These are phyloP conservation scores for Leptopilina clavipes DNA, from an alignment of 1,140 invertebrate species.

Conservation along the genomic window DNA sequence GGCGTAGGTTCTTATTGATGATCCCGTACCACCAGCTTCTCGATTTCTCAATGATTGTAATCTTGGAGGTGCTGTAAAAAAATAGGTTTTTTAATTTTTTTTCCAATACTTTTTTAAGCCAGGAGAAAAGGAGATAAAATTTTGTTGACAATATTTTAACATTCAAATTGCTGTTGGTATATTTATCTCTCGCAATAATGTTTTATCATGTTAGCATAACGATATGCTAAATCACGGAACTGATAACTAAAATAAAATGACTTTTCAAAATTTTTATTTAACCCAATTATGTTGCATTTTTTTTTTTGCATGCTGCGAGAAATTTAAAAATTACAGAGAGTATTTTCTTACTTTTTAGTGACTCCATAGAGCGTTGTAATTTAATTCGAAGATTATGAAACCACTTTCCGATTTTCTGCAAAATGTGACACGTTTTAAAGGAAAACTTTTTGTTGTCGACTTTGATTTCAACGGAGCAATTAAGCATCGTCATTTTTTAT, in stretches of 20 bases:
- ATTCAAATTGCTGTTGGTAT: conserved; percentile 3
- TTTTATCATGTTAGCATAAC: neutral
- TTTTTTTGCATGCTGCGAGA: neutral
- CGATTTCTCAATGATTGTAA: conserved; percentile 81
- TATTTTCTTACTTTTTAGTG: conserved; percentile 54
- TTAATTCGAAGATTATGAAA: conserved; percentile 60
- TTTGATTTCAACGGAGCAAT: conserved; percentile 44
- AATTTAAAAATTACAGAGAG: neutral
- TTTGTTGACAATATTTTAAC: conserved; percentile 35
- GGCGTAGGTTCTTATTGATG: conserved; percentile 84
- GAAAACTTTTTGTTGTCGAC: conserved; percentile 51
- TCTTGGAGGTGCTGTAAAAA: conserved; percentile 81
- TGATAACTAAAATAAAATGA: conserved; percentile 32
- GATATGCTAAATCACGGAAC: conserved; percentile 18
- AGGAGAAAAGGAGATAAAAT: conserved; percentile 37
- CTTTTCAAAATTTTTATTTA: conserved; percentile 34
- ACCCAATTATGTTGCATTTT: neutral
- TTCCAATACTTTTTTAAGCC: neutral
- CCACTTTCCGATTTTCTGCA: conserved; percentile 64
- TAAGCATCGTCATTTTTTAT: conserved; percentile 50
- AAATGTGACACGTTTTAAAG: conserved; percentile 51
- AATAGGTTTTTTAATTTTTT: conserved; percentile 16
- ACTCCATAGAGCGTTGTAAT: conserved; percentile 51
- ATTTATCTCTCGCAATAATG: too few species aligned
- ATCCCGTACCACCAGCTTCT: conserved; percentile 76